Evolutionary conservation across 1,140 invertebrate species (phyloP).

Genomic region (Meloidogyne floridensis): DNA sequence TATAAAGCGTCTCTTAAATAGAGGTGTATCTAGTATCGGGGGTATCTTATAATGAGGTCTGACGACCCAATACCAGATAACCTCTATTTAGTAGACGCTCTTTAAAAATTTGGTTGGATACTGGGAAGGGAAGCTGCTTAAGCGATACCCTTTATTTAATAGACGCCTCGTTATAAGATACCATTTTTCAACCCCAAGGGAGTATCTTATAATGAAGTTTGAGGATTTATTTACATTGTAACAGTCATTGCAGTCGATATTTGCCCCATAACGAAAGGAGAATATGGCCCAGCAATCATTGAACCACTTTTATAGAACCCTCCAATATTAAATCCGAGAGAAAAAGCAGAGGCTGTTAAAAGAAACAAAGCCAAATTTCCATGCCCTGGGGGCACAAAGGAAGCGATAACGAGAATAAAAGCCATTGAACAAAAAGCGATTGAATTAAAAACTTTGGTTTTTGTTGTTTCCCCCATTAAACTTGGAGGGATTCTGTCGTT

Average conservation of each 20-base stretch:
- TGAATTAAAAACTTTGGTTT: conserved; percentile 43
- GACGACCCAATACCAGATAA: too few species aligned
- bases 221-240: conserved; percentile 28
- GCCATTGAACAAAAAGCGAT: conserved; percentile 40
- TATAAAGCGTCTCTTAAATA: too few species aligned
- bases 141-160: too few species aligned
- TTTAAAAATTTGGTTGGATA: too few species aligned
- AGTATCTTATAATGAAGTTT: not conserved
- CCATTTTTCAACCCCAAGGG: too few species aligned
- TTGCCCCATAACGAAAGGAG: conserved; percentile 44
- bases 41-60: too few species aligned
- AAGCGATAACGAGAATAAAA: conserved; percentile 25
- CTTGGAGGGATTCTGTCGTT: conserved; percentile 38
- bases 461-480: conserved; percentile 35
- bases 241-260: conserved; percentile 43
- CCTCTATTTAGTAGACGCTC: too few species aligned
- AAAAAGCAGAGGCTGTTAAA: conserved; percentile 25
- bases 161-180: too few species aligned
- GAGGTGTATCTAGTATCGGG: too few species aligned
- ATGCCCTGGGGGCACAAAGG: conserved; percentile 38
- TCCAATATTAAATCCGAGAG: conserved; percentile 42
- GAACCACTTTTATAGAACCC: conserved; percentile 46
- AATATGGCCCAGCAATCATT: conserved; percentile 40
- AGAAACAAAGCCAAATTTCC: conserved; percentile 29
- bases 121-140: too few species aligned